Evolutionary conservation across 2,888 invertebrate genomes (phyloP), one percentile per base, ranked within the genome.

Genomic region (Tricholauxania praeusta): DNA sequence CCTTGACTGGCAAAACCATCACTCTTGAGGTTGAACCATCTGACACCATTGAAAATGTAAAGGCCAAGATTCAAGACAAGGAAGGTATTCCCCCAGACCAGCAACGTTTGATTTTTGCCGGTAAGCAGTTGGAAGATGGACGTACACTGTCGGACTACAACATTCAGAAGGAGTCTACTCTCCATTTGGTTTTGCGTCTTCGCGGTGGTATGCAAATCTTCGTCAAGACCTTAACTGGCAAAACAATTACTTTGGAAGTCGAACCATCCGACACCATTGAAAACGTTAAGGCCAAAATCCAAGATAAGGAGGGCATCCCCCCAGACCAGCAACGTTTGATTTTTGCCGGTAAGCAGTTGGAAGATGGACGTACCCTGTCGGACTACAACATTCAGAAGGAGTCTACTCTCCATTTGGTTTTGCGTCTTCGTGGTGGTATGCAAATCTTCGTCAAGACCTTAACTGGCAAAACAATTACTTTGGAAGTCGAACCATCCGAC

Each of bases 241-340:
- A 70, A 79, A 82, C 82, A 57, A 81, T 82, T 32, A 81, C 82
- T 0, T 65, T 82, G 48, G 82, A 82, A 12, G 82, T 81, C 0
- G 82, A 82, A 15, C 81, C 82, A 2, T 78, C 78, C 0, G 81
- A 81, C 17, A 79, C 79, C 3, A 79, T 79, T 14, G 79, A 79
- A 48, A 79, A 79, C 3, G 79, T 79, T 0, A 79, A 79, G 19
- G 79, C 79, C 0, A 79, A 79, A n/a, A 79, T 79, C n/a, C 79
- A 79, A 19, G 79, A 79, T 1, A 79, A 79, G 17, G 79, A 79
- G 63, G 79, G 79, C 15, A 79, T 79, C 59, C 79, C 79, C 0
- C 79, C 79, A 79, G 79, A 79, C 48, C 79, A 79, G 15, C 79
- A 79, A 32, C 79, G 79, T 75, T 73, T 79, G 22, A 79, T 79